Evolutionary conservation across 2,113 vertebrate genomes (phyloP), one percentile per base, ranked within the genome.

Genomic region (Callopanchax toddi): DNA sequence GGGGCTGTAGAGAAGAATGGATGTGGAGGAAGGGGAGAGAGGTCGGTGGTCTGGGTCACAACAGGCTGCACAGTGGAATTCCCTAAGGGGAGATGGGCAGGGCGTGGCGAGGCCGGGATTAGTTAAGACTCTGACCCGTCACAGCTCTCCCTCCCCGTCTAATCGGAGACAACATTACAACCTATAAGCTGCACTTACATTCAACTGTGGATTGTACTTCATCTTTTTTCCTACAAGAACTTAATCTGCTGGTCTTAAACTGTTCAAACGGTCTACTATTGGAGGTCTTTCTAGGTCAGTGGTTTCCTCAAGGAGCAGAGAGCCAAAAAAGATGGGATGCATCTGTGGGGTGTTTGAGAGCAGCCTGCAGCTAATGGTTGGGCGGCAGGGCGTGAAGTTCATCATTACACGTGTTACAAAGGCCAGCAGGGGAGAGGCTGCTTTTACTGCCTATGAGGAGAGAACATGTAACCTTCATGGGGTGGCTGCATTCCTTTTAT

Each of bases 11-110:
- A 78, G 42, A 80, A 81, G 75, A 85, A 81, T 77, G 78, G 67
- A 21, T 54, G 20, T 20, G 70, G 46, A 60, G 78, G 61, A 67
- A 74, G 43, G 62, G 26, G 66, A 64, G 66, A 64, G 71, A 54
- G 84, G 85, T 87, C 83, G 79, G 65, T 51, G 65, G 76, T 72
- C 72, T 60, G 60, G 79, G 86, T 81, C 80, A 86, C 82, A 80
- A 74, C 74, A 90, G 80, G 9, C 62, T 42, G 42, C 80, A 78
- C 67, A 71, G 11, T 81, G 72, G 72, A 85, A 85, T 86, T 69
- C 82, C 76, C 58, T 79, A 61, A 70, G 85, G 78, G 69, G 60
- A 58, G 49, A 78, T 58, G 66, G 56, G 46, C 58, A 57, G 81
- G 78, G 76, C 0, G 62, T 78, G 75, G 78, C 22, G 53, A 71